Percentiles rank a stretch among this genome's conserved stretches.
Conservation (phyloP, 1,140 invertebrate species). For the Solenopsis fugax region DNA sequence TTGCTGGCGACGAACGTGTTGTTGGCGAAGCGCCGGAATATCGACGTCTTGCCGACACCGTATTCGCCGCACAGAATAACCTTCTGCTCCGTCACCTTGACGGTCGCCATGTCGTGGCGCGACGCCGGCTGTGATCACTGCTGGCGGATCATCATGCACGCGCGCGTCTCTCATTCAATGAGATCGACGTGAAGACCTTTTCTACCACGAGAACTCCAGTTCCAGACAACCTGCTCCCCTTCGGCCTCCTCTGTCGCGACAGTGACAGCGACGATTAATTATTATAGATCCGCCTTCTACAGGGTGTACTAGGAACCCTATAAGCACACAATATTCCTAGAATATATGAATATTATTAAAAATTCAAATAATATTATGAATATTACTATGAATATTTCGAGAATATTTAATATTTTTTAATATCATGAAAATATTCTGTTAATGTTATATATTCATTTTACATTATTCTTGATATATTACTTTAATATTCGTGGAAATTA, state of each 20-base stretch:
- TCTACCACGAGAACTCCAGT: not conserved
- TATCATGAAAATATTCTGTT: no score
- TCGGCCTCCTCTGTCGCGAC: not conserved
- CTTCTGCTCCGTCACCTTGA: constrained; percentile 95
- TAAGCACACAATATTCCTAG: no score
- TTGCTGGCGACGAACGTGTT: constrained; percentile 94
- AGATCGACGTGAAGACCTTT: not conserved
- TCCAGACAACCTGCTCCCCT: not conserved
- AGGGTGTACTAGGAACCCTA: not conserved
- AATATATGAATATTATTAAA: no score
- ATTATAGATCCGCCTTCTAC: not conserved
- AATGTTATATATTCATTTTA: no score
- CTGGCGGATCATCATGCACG: constrained; percentile 7
- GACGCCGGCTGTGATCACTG: constrained; percentile 54
- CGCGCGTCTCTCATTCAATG: constrained; percentile 16
- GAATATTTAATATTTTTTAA: no score
- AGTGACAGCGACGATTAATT: not conserved
- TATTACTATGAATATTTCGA: no score
- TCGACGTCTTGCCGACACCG: constrained; percentile 97
- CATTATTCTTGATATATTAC: no score
- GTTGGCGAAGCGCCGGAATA: constrained; percentile 96
- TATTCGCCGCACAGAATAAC: constrained; percentile 98
- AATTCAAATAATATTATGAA: no score
- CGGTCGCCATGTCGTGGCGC: constrained; percentile 90
- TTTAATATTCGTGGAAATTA: no score